Evolutionary conservation across 2,797 vertebrate genomes (phyloP).

Genomic region (Pseudotriccus pelzelni): DNA sequence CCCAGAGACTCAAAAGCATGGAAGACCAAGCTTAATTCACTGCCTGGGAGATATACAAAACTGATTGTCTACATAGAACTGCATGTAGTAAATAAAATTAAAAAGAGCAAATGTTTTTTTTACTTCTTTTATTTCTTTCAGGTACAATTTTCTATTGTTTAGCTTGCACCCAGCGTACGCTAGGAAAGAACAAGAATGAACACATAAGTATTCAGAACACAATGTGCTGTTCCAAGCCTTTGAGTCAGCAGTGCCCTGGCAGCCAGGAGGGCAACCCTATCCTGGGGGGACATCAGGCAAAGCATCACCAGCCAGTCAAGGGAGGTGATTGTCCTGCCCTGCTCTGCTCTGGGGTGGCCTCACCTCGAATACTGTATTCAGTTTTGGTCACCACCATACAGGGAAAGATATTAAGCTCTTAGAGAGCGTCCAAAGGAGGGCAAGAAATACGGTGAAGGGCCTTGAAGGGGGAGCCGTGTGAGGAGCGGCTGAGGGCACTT

Average conservation of each 20-base stretch:
- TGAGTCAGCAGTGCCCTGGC: not conserved
- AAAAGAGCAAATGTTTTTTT: not conserved
- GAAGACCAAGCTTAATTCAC: not conserved
- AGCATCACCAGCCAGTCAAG: not conserved
- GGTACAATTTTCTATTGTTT: not conserved
- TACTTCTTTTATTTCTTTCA: not conserved
- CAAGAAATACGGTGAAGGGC: not conserved
- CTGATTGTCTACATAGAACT: not conserved
- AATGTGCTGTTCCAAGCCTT: not conserved
- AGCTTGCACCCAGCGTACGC: not conserved
- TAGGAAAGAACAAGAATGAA: not conserved
- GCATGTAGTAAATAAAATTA: not conserved
- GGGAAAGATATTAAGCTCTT: not conserved
- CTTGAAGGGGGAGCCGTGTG: not conserved
- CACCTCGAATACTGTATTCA: not conserved
- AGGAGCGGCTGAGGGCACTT: not conserved
- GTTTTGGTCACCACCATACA: not conserved
- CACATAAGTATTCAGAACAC: not conserved
- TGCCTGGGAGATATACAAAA: not conserved
- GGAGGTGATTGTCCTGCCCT: not conserved
- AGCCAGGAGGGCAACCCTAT: not conserved
- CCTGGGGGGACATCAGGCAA: not conserved
- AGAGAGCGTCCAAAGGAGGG: not conserved
- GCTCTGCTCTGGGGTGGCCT: not conserved
- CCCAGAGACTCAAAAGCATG: not conserved